Conservation (phyloP, 2,888 invertebrate genomes). For the Yponomeuta malinellus region DNA sequence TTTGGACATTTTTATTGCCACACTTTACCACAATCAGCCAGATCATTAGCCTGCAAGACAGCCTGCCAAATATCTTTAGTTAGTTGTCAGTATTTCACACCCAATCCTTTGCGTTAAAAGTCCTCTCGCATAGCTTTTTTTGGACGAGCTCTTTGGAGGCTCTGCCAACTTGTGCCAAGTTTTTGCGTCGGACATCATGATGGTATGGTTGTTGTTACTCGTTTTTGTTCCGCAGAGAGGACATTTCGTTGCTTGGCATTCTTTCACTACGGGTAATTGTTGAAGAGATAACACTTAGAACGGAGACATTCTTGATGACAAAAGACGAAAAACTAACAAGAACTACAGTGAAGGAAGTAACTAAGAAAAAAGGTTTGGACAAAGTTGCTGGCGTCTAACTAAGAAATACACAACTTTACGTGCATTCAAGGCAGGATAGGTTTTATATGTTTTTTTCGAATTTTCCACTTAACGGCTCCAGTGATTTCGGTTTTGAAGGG, state of each 20-base stretch:
- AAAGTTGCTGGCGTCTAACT: neutral
- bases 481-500: neutral
- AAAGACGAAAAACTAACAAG: neutral
- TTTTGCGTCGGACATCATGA: slow-evolving; percentile 26
- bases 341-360: neutral
- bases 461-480: neutral
- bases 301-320: neutral
- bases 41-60: slow-evolving; percentile 69
- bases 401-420: neutral
- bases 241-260: neutral
- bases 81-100: slow-evolving; percentile 58
- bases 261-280: slow-evolving; percentile 1
- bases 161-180: slow-evolving; percentile 51
- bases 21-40: slow-evolving; percentile 73
- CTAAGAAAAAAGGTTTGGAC: no score
- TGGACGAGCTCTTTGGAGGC: slow-evolving; percentile 41
- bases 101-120: slow-evolving; percentile 53
- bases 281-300: neutral
- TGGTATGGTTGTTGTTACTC: slow-evolving; percentile 5
- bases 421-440: neutral
- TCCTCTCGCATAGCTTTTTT: slow-evolving; percentile 54
- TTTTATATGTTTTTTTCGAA: neutral
- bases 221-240: slow-evolving; percentile 2
- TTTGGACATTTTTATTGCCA: slow-evolving; percentile 69
- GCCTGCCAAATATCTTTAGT: slow-evolving; percentile 72